Base-by-base conservation (phyloP, 2,888 invertebrate genomes). In the Gonocerus acuteangulatus region DNA sequence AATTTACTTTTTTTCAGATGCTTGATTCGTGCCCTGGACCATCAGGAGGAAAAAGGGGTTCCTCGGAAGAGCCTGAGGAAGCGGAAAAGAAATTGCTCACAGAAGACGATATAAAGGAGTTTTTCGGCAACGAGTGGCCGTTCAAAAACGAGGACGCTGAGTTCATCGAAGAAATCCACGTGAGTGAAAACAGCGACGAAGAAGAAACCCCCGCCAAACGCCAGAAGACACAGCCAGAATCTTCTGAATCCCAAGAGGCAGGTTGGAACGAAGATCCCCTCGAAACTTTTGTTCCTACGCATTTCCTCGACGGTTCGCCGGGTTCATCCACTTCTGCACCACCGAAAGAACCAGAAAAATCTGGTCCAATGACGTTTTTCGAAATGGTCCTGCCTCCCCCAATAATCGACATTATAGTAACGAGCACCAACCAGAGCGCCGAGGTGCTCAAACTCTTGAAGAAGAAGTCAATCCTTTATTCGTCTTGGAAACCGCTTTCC, bases 401-500 rank as follows among this genome's bases (percentile, higher is more conserved):
- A 6, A 39, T 39, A 6, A 15, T 39, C 39, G 39, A 39, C n/a
- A 3, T 39, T 3, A 39, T 15, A 4, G 39, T 39, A 4, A 39
- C 39, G 3, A n/a, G n/a, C 39, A 39, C 39, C 39, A 39, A 39
- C n/a, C 39, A 39, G 39, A 39, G 39, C n/a, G 39, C 39, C 39
- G 39, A 39, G n/a, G n/a, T 39, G 3, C n/a, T 39, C 7, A 39
- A 39, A n/a, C 3, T 39, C 13, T n/a, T 39, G 7, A 11, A 39
- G 39, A 39, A 11, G 3, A 39, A 39, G 39, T 11, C 39, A 4
- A n/a, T n/a, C 3, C n/a, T 39, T 4, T 39, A 18, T 15, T 11
- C n/a, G 4, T 58, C 63, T 22, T 65, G 62, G 57, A 59, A 62
- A 32, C 61, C 63, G 19, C n/a, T 62, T 7, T 60, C 62, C 1